Evolutionary conservation across 2,888 invertebrate genomes (phyloP).

Genomic region (Anoplius nigerrimus): DNA sequence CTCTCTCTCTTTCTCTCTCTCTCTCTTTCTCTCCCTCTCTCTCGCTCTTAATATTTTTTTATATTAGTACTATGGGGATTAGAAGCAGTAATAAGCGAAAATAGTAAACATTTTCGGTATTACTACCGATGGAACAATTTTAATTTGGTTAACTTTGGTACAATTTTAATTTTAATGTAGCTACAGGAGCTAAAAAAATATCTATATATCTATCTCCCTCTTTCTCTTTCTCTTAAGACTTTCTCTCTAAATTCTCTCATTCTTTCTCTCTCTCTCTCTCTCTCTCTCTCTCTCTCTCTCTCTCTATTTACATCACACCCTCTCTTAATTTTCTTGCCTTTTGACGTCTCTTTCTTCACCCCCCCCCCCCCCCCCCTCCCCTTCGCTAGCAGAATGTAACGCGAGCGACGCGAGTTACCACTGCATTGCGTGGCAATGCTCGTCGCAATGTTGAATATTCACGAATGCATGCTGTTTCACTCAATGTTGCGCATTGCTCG

Average conservation of each 20-base stretch:
- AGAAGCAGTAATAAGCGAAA: too few species aligned
- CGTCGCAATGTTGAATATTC: slow-evolving; percentile 53
- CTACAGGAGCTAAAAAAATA: background rate
- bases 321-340: background rate
- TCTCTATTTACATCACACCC: background rate
- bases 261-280: too few species aligned
- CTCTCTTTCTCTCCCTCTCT: background rate
- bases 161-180: too few species aligned
- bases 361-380: slow-evolving; percentile 12
- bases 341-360: slow-evolving; percentile 3
- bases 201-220: too few species aligned
- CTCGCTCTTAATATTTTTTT: background rate
- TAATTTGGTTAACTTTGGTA: too few species aligned
- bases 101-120: too few species aligned
- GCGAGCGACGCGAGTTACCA: slow-evolving; percentile 37
- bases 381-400: slow-evolving; percentile 29
- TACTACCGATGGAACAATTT: too few species aligned
- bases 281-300: too few species aligned
- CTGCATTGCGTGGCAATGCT: slow-evolving; percentile 56
- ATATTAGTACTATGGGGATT: too few species aligned
- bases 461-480: slow-evolving; percentile 28
- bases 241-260: too few species aligned
- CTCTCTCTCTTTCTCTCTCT: background rate
- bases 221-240: too few species aligned
- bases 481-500: too few species aligned